Percentiles rank a stretch among this genome's conserved stretches.
phyloP scores from a whole-genome alignment of 2,797 vertebrate species.

The Anas acuta region DNA sequence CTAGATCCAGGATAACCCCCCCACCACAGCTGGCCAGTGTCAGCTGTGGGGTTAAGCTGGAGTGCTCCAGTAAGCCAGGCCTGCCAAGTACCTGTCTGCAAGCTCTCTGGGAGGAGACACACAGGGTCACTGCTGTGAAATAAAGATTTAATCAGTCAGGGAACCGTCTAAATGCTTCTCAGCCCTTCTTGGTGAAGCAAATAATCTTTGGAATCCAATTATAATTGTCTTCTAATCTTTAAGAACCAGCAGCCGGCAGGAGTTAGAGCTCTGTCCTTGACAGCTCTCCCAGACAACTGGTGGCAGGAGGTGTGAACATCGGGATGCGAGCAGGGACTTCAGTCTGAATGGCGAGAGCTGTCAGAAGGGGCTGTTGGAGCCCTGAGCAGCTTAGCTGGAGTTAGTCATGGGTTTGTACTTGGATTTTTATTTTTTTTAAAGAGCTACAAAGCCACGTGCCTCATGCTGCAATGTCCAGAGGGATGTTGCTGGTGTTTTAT shows the following conservation, averaged over 20 bases:
- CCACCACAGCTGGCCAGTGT: constrained; percentile 25
- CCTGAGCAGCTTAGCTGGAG: neutral
- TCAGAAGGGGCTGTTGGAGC: neutral
- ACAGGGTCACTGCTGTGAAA: constrained; percentile 39
- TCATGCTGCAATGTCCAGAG: neutral
- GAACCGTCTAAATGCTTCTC: constrained; percentile 45
- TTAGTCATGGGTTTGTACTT: neutral
- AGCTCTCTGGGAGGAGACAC: neutral
- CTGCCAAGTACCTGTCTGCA: constrained; percentile 52
- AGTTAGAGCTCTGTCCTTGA: constrained; percentile 44
- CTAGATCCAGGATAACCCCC: neutral
- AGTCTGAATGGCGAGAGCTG: constrained; percentile 8
- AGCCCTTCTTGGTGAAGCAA: constrained; percentile 7
- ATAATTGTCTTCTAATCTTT: constrained; percentile 65
- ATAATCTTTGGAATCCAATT: constrained; percentile 70
- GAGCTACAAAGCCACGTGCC: neutral
- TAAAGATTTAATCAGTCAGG: constrained; percentile 37
- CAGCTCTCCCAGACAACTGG: constrained; percentile 53
- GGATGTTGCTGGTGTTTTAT: neutral
- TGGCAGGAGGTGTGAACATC: constrained; percentile 28
- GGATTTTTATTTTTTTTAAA: neutral
- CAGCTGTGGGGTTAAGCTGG: constrained; percentile 20
- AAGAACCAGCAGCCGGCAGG: constrained; percentile 36
- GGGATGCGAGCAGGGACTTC: neutral
- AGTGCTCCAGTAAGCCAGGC: constrained; percentile 18